These are phyloP conservation scores for Marisa cornuarietis DNA, from an alignment of 1,140 invertebrate genomes.

Conservation along the genomic window DNA sequence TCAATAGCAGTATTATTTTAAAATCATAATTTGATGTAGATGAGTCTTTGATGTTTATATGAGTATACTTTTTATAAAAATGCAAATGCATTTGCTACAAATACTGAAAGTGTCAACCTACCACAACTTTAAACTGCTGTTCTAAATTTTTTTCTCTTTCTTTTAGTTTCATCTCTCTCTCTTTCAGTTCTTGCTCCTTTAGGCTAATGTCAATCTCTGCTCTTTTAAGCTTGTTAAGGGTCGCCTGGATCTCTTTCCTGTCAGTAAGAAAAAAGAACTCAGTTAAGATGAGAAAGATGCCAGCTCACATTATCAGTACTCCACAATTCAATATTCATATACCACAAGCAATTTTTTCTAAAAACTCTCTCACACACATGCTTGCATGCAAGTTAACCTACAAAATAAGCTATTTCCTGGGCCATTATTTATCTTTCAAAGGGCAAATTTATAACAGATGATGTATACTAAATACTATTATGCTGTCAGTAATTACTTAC, in stretches of 20 bases:
- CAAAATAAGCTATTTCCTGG: no score
- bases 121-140: constrained; percentile 59
- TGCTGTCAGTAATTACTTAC: constrained; percentile 34
- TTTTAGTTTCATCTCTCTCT: constrained; percentile 63
- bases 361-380: no score
- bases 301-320: not conserved
- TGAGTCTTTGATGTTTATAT: no score
- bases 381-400: no score
- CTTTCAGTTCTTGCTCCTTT: constrained; percentile 63
- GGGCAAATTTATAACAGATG: no score
- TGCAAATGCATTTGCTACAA: no score
- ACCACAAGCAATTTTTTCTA: no score
- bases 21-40: no score
- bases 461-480: no score
- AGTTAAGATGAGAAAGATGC: not conserved
- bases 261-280: constrained; percentile 7
- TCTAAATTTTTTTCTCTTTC: constrained; percentile 65
- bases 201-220: constrained; percentile 62
- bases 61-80: no score
- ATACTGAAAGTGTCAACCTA: constrained; percentile 24
- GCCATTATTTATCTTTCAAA: no score
- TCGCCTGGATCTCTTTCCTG: constrained; percentile 65
- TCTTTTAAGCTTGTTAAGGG: constrained; percentile 62
- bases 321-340: not conserved
- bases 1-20: no score